Conservation (phyloP, 2,888 invertebrate species). For the Schizaphis graminum region DNA sequence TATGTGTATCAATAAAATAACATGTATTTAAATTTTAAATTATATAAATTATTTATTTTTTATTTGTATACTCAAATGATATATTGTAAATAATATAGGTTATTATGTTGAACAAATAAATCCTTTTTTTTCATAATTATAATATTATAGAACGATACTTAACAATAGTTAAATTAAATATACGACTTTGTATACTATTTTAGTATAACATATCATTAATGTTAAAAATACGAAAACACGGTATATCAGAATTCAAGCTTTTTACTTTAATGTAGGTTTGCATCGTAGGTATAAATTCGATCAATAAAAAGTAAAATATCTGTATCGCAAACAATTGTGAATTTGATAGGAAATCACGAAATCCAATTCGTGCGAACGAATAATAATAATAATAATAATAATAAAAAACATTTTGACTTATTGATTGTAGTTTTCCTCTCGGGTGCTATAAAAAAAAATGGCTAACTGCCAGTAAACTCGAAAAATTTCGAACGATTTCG, state of each 20-base stretch:
- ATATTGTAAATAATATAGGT: not conserved
- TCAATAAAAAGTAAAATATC: not conserved
- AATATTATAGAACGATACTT: not conserved
- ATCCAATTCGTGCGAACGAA: slow-evolving; percentile 40
- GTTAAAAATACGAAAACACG: not conserved
- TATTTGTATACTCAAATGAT: not conserved
- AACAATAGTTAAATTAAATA: not conserved
- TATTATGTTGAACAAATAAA: not conserved
- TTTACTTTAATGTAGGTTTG: not conserved
- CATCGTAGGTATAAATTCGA: not conserved
- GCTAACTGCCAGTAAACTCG: slow-evolving; percentile 30
- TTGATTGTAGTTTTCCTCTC: slow-evolving; percentile 37
- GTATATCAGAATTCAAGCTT: not conserved
- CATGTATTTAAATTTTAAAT: not conserved
- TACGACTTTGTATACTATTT: not conserved
- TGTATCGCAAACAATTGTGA: slow-evolving; percentile 6
- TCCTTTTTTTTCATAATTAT: not conserved
- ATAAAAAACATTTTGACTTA: slow-evolving; percentile 35
- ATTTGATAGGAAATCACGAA: slow-evolving; percentile 40
- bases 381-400: not conserved
- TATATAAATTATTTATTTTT: not conserved
- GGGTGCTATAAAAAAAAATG: slow-evolving; percentile 20
- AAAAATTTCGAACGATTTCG: not conserved
- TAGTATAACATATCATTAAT: not conserved
- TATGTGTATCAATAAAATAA: not conserved